Conservation (phyloP, 2,797 vertebrate genomes). For the Anabas testudineus region DNA sequence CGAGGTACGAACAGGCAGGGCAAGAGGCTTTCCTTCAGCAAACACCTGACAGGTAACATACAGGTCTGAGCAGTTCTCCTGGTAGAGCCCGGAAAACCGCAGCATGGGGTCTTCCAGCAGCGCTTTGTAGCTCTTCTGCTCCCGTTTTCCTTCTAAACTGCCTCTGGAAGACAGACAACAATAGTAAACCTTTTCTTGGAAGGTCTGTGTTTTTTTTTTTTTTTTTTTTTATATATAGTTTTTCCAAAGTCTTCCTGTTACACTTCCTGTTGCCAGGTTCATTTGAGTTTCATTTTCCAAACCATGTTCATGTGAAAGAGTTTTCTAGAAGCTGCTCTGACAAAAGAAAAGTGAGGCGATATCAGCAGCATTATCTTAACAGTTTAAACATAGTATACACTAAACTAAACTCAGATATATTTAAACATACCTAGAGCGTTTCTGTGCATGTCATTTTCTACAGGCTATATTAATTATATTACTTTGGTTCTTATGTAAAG, state of each 20-base stretch:
- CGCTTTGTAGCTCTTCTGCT: slow-evolving; percentile 96
- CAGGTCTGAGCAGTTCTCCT: slow-evolving; percentile 96
- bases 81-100: slow-evolving; percentile 96
- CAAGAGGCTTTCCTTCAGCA: slow-evolving; percentile 96
- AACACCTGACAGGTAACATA: slow-evolving; percentile 99
- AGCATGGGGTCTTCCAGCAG: slow-evolving; percentile 96
- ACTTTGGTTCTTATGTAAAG: too few species aligned
- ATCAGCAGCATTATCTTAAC: too few species aligned
- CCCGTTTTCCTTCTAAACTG: slow-evolving; percentile 96
- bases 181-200: background rate
- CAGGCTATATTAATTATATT: too few species aligned
- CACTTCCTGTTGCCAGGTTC: background rate
- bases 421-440: too few species aligned
- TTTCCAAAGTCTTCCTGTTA: background rate
- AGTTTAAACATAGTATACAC: too few species aligned
- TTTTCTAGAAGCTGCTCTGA: too few species aligned
- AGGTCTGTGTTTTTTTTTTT: background rate
- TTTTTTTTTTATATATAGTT: background rate
- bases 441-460: too few species aligned
- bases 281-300: background rate
- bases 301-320: background rate
- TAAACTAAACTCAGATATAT: too few species aligned
- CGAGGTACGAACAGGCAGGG: slow-evolving; percentile 94
- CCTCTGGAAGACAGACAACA: slow-evolving; percentile 82
- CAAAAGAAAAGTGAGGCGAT: too few species aligned